phyloP scores from a whole-genome alignment of 2,113 vertebrate genomes.

The Cyprinodon tularosa region DNA sequence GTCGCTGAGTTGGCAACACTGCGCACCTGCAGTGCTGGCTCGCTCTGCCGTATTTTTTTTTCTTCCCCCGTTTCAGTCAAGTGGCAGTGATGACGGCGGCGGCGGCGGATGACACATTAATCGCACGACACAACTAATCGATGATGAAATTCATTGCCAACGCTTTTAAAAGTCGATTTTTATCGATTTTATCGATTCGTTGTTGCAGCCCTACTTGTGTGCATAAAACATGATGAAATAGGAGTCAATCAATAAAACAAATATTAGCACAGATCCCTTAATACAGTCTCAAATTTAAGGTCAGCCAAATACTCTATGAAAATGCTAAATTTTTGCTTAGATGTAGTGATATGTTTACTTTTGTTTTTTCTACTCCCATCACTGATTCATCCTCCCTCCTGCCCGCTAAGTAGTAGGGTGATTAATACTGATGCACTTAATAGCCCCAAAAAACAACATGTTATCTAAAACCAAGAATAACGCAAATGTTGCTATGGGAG shows the following conservation, averaged over 20 bases:
- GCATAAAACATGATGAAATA: slow-evolving; percentile 12
- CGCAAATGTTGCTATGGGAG: neutral
- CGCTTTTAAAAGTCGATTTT: too few species aligned
- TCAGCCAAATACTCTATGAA: slow-evolving; percentile 7
- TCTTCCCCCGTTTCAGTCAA: too few species aligned
- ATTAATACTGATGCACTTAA: neutral
- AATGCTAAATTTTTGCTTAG: slow-evolving; percentile 8
- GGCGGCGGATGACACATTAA: too few species aligned
- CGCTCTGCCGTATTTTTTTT: too few species aligned
- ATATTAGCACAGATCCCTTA: slow-evolving; percentile 8
- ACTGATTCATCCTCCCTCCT: slow-evolving; percentile 1
- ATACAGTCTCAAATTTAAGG: neutral
- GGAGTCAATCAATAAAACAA: neutral
- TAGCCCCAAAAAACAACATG: neutral
- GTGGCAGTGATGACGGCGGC: too few species aligned
- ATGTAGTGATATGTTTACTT: neutral
- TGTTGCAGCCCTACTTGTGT: too few species aligned
- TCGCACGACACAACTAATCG: too few species aligned
- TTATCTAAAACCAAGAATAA: neutral
- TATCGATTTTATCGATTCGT: too few species aligned
- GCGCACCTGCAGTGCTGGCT: too few species aligned
- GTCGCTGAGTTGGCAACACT: too few species aligned
- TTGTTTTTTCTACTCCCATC: neutral
- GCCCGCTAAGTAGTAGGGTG: neutral
- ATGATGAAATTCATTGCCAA: too few species aligned